Conservation (phyloP, 2,113 vertebrate species). For the Aleadryas rufinucha region DNA sequence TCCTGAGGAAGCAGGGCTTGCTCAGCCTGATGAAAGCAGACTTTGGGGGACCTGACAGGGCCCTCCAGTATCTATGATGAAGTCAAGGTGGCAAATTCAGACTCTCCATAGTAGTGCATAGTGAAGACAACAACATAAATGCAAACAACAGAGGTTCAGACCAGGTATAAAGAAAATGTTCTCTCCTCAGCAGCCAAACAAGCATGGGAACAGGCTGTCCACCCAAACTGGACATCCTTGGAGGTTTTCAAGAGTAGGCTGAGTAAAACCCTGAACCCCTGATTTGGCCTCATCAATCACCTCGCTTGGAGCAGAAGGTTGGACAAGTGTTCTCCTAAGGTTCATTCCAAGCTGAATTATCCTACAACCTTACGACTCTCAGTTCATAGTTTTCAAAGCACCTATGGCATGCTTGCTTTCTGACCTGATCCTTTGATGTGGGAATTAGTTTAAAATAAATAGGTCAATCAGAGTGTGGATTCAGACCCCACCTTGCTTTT, state of each 20-base stretch:
- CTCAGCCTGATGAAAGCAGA: background rate
- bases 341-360: background rate
- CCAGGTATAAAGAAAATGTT: background rate
- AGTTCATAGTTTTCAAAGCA: background rate
- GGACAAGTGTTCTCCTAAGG: background rate
- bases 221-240: fast-evolving
- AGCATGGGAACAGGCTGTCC: background rate
- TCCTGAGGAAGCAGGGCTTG: background rate
- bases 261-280: background rate
- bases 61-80: background rate
- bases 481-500: background rate
- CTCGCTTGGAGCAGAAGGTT: background rate
- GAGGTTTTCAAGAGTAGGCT: background rate
- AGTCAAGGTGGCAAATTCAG: background rate
- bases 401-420: background rate
- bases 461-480: background rate
- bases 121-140: background rate
- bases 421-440: background rate
- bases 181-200: background rate
- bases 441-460: background rate
- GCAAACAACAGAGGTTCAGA: background rate
- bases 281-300: background rate
- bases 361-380: background rate
- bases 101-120: too few relatives aligned
- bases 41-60: background rate